A percentile compares a stretch with the other conserved stretches of the same genome.
Evolutionary conservation across 2,113 vertebrate genomes (phyloP).

Genomic region (Brachionichthys hirsutus): DNA sequence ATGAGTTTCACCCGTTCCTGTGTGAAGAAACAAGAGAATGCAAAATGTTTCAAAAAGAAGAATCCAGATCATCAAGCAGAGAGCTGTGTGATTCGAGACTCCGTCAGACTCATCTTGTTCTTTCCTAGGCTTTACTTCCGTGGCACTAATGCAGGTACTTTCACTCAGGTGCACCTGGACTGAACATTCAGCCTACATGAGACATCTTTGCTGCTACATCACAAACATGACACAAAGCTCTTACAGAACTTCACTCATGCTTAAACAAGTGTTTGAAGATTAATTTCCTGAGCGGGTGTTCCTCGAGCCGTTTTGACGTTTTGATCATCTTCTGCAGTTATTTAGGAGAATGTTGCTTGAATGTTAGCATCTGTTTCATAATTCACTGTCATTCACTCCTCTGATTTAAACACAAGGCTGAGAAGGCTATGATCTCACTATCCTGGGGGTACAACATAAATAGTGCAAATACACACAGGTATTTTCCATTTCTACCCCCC

Average conservation of each 20-base stretch:
- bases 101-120: conserved; percentile 21
- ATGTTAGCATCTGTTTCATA: too few species aligned
- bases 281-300: too few species aligned
- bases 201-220: conserved; percentile 16
- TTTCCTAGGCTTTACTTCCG: conserved; percentile 15
- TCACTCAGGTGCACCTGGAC: conserved; percentile 8
- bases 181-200: conserved; percentile 3
- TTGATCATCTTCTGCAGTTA: too few species aligned
- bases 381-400: too few species aligned
- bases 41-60: background rate
- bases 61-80: conserved; percentile 16
- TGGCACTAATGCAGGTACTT: conserved; percentile 35
- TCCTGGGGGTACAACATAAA: too few species aligned
- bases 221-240: background rate
- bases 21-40: conserved; percentile 24
- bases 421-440: too few species aligned
- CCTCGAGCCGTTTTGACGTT: too few species aligned
- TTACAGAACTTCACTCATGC: background rate
- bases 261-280: background rate
- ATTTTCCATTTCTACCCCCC: too few species aligned
- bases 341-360: too few species aligned
- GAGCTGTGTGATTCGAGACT: conserved; percentile 6
- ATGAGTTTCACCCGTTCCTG: conserved; percentile 35
- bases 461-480: too few species aligned
- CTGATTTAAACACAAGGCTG: too few species aligned